Evolutionary conservation across 2,797 vertebrate species (phyloP), one percentile per base, ranked within the genome.

Genomic region (Anomalospiza imberbis): DNA sequence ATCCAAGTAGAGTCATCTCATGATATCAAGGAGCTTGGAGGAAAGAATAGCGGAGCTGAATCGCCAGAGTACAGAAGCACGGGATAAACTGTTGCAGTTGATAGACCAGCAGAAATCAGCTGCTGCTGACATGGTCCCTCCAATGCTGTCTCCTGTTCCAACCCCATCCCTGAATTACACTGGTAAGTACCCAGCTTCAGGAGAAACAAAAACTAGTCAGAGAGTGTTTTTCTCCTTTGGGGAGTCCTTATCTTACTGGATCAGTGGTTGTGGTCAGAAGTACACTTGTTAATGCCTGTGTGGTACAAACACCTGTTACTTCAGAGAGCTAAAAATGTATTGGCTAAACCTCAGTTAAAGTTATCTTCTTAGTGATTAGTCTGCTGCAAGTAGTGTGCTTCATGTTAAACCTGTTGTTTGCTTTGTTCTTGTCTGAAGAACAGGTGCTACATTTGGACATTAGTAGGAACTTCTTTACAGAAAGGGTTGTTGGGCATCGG

Each of bases 41-140:
- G 98, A 98, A 80, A 98, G 98, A 94, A 98, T 99, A 92, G 98
- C 98, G 31, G 98, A 99, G 95, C 94, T 99, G 83, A 99, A 99
- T 96, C 98, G 97, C 42, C 99, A 99, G 97, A 99, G 98, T 68
- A 96, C 98, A 67, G 98, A 98, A 78, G 99, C 99, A 6, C 98
- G 98, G 55, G 96, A 96, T 82, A 98, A 98, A 87, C 98, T 99
- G 13, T 85, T 99, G 84, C 97, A 98, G 86, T 97, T 99, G 36
- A 99, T 99, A 48, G 99, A 99, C 58, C 98, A 99, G 90, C 99
- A 99, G 97, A 99, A 98, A 67, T 97, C 92, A 68, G 97, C 89
- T 50, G 86, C 97, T 45, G 96, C 93, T 19, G 85, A 68, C 86
- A 87, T 61, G 26, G 91, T 91, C 38, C 98, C 98, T 22, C 97